Evolutionary conservation across 2,797 vertebrate genomes (phyloP).

Genomic region (Octomys mimax): DNA sequence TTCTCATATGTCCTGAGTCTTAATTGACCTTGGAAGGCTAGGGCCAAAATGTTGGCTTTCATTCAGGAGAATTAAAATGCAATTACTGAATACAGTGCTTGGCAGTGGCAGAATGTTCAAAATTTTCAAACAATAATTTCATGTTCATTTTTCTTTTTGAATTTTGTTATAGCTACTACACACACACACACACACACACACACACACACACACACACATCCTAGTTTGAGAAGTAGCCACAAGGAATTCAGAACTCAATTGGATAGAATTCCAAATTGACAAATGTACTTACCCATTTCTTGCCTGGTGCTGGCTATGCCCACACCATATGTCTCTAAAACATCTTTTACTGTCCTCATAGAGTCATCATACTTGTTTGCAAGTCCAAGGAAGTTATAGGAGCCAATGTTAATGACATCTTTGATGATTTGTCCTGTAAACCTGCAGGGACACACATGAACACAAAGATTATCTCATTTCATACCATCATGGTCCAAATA

Average conservation of each 20-base stretch:
- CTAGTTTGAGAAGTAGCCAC: neutral
- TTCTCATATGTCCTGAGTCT: no score
- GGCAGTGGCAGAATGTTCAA: neutral
- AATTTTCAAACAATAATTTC: neutral
- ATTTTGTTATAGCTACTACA: neutral
- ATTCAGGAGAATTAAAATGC: neutral
- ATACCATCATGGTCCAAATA: neutral
- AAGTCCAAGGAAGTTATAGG: conserved; percentile 98
- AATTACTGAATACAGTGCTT: neutral
- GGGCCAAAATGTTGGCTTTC: neutral
- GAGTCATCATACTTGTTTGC: conserved; percentile 93
- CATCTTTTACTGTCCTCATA: conserved; percentile 93
- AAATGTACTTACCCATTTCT: conserved; percentile 94
- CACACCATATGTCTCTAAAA: conserved; percentile 90
- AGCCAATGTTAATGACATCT: conserved; percentile 97
- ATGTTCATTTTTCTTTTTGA: neutral
- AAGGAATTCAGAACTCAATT: neutral
- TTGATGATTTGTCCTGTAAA: conserved; percentile 94
- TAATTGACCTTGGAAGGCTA: no score
- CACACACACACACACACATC: neutral
- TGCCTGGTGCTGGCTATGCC: conserved; percentile 95
- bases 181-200: neutral
- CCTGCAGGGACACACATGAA: conserved; percentile 87
- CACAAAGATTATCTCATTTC: neutral
- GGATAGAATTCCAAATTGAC: neutral